Evolutionary conservation across 2,888 invertebrate genomes (phyloP).

Genomic region (Lithophane semibrunnea): DNA sequence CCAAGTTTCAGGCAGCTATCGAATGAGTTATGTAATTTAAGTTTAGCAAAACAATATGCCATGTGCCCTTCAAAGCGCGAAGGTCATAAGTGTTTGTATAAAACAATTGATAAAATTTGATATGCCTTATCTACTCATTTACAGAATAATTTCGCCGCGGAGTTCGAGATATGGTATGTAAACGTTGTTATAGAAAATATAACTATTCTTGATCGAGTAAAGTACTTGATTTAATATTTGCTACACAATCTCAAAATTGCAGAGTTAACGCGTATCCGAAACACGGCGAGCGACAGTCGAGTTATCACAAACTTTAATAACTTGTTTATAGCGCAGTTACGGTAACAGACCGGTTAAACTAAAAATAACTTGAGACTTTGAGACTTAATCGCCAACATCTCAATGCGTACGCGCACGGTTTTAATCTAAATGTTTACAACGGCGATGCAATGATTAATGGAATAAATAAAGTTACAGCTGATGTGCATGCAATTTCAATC

Average conservation of each 20-base stretch:
- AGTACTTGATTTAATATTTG: background rate
- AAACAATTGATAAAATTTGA: conserved; percentile 64
- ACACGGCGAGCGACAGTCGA: conserved; percentile 11
- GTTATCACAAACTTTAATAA: conserved; percentile 54
- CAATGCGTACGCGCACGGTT: conserved; percentile 48
- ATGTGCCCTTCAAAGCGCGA: conserved; percentile 71
- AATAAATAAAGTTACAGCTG: conserved; percentile 37
- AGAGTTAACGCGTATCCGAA: conserved; percentile 5
- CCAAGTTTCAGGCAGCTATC: conserved; percentile 33
- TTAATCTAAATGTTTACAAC: conserved; percentile 47
- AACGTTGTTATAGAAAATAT: conserved; percentile 27
- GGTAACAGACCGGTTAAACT: conserved; percentile 70
- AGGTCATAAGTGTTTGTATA: conserved; percentile 73
- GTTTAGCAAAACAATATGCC: conserved; percentile 54
- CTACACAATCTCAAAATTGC: background rate
- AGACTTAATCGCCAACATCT: conserved; percentile 62
- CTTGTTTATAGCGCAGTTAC: conserved; percentile 66
- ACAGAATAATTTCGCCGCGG: conserved; percentile 40
- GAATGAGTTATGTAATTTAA: conserved; percentile 46
- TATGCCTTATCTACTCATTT: conserved; percentile 60
- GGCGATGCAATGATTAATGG: conserved; percentile 36
- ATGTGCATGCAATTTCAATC: conserved; percentile 24
- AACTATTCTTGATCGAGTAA: background rate
- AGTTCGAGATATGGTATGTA: conserved; percentile 27
- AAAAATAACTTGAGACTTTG: conserved; percentile 68